Base-by-base conservation (phyloP, 2,113 vertebrate genomes). In the Alethe castanea region DNA sequence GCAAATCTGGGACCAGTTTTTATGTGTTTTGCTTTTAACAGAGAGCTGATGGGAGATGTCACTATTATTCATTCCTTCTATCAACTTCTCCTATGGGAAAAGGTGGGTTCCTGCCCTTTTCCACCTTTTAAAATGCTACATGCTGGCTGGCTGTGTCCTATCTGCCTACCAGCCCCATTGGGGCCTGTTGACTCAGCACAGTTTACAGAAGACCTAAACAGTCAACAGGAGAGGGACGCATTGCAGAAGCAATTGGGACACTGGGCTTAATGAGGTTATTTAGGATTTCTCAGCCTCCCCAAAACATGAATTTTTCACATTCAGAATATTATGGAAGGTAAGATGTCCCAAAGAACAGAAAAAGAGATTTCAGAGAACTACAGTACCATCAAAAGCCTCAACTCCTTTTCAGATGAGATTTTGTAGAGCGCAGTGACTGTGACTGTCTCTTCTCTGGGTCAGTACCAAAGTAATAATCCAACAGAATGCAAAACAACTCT, bases 321-420 rank as follows among this genome's bases (percentile, higher is more conserved):
- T 60, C 82, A 65, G 65, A 96, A 89, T 92, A 91, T 26, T 74
- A 87, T 3, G 16, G 71, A 52, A 95, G 83, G 4, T 25, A 87
- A 54, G 22, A 38, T 1, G 29, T 93, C 76, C 40, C 48, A 15
- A 88, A 48, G 66, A 92, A 76, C 0, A 24, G 66, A 92, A 95
- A 85, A 87, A 57, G 86, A 93, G 82, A 95, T 94, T 76, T 19
- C 86, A 73, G 89, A 86, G 93, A 91, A 97, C 90, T 48, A 56
- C 31, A 79, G 82, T 66, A 70, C 74, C 79, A 90, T 66, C 89
- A 93, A 91, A 86, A 88, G 42, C 67, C 71, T 77, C 91, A 81
- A 57, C 25, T 44, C 24, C 56, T 72, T 93, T 74, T 40, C 52
- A 86, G 72, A 83, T 11, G 48, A 87, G 48, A 80, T 81, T 86